phyloP scores from a whole-genome alignment of 2,888 invertebrate species.

The Acleris sparsana region DNA sequence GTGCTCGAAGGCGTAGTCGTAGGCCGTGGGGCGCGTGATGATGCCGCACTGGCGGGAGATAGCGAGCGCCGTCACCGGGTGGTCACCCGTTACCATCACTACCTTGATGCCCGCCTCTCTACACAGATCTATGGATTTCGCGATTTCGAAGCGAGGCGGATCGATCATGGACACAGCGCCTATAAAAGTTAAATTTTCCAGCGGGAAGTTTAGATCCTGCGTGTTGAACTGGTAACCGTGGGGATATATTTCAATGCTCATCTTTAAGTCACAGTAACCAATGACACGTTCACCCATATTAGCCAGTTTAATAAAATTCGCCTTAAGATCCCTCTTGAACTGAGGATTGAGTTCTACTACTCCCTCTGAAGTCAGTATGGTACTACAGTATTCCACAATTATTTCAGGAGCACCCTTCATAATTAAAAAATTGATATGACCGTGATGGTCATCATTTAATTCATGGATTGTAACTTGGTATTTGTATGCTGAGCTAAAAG shows the following conservation, averaged over 20 bases:
- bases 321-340: conserved; percentile 82
- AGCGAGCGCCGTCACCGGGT: conserved; percentile 88
- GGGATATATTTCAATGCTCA: conserved; percentile 82
- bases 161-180: conserved; percentile 89
- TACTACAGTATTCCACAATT: conserved; percentile 85
- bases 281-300: conserved; percentile 94
- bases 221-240: conserved; percentile 82
- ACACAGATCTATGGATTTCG: conserved; percentile 86
- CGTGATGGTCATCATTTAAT: conserved; percentile 55
- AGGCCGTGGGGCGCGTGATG: conserved; percentile 85
- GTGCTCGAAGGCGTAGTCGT: conserved; percentile 87
- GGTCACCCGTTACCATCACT: conserved; percentile 89
- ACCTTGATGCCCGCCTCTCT: conserved; percentile 88
- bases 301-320: conserved; percentile 90
- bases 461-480: conserved; percentile 88
- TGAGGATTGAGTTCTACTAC: conserved; percentile 71
- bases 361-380: conserved; percentile 81
- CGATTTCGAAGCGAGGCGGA: conserved; percentile 86
- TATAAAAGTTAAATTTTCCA: conserved; percentile 82
- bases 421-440: conserved; percentile 80
- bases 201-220: conserved; percentile 86
- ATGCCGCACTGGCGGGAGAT: conserved; percentile 87
- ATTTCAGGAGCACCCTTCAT: conserved; percentile 92
- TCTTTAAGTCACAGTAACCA: conserved; percentile 89
- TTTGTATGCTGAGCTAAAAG: conserved; percentile 88